phyloP scores from a whole-genome alignment of 1,140 invertebrate genomes.

The Drosophila elegans region DNA sequence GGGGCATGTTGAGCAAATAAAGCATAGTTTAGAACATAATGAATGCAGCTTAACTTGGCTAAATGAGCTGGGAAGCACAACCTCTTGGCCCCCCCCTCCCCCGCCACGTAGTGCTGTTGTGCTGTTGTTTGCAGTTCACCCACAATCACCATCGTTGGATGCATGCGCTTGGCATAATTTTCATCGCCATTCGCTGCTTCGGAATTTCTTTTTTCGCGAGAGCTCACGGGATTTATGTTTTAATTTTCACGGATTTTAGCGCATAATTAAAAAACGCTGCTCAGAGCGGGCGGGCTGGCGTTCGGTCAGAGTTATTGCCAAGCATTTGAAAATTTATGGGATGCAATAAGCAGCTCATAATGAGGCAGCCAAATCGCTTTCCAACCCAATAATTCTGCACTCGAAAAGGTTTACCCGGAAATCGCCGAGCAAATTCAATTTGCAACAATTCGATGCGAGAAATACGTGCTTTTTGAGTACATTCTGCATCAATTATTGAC shows the following conservation, averaged over 20 bases:
- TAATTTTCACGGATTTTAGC: slow-evolving; percentile 73
- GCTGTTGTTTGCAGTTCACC: slow-evolving; percentile 46
- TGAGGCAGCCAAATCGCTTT: slow-evolving; percentile 41
- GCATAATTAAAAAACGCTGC: slow-evolving; percentile 64
- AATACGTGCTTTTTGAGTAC: slow-evolving; percentile 22
- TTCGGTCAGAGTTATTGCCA: slow-evolving; percentile 27
- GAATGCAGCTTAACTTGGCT: slow-evolving; percentile 79
- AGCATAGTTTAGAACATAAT: slow-evolving; percentile 78
- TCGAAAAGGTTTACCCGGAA: slow-evolving; percentile 1
- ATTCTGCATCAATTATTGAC: slow-evolving; percentile 60
- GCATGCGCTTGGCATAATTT: slow-evolving; percentile 68
- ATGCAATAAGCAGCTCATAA: slow-evolving; percentile 44
- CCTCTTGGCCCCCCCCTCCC: slow-evolving; percentile 27
- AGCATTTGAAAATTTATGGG: slow-evolving; percentile 36
- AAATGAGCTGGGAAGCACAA: slow-evolving; percentile 66
- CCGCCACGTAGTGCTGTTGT: slow-evolving; percentile 32
- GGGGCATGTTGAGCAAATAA: slow-evolving; percentile 61
- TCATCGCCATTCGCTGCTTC: slow-evolving; percentile 48
- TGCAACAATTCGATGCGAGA: slow-evolving; percentile 15
- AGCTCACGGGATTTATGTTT: slow-evolving; percentile 66
- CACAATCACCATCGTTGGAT: slow-evolving; percentile 15
- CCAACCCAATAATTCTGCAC: slow-evolving; percentile 39
- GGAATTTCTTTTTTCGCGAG: slow-evolving; percentile 31
- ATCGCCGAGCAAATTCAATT: slow-evolving; percentile 38
- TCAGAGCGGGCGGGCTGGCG: neutral